Evolutionary conservation across 2,797 vertebrate genomes (phyloP), one percentile per base, ranked within the genome.

Genomic region (Chelon labrosus): DNA sequence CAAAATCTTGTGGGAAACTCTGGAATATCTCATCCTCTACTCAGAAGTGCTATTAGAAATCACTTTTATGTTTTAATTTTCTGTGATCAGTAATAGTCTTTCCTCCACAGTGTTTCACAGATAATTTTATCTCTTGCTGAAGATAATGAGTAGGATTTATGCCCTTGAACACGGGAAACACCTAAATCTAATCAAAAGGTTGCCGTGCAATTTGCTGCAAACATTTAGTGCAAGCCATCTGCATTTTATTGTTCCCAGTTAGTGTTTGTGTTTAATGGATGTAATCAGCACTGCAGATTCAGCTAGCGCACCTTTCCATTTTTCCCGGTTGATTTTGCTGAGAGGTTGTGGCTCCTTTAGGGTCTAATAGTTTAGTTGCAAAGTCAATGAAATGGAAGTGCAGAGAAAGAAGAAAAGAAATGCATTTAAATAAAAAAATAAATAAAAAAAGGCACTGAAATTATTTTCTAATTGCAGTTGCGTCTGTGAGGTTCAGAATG

Each of bases 131-230:
- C 37, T 52, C 41, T 61, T 0, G 13, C 12, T n/a, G 13, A 12
- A 73, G 57, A 76, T 70, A 44, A 66, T 27, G 11, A 76, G 19
- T 19, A 9, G 17, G 25, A 39, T 66, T 64, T 42, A 47, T 63
- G 47, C 42, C 53, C 61, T 55, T 68, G 20, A 79, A 71, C 63
- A 59, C 31, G 54, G 46, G 52, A 62, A 65, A 63, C 3, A 52
- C 22, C 50, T 52, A 17, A 70, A 69, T 74, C 12, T 46, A 72
- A 71, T 80, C 81, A 77, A 62, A 61, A 44, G 68, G 56, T 73
- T 75, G 42, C 61, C 47, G 37, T 57, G 47, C 61, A 61, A 72
- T 74, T 55, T 78, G 71, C 75, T 64, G 65, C 68, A 53, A 27
- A 17, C 25, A 39, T 75, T 72, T 25, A 51, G 68, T 55, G 41